Evolutionary conservation across 2,113 vertebrate genomes (phyloP), one percentile per base, ranked within the genome.

Genomic region (Psilopsiagon aurifrons): DNA sequence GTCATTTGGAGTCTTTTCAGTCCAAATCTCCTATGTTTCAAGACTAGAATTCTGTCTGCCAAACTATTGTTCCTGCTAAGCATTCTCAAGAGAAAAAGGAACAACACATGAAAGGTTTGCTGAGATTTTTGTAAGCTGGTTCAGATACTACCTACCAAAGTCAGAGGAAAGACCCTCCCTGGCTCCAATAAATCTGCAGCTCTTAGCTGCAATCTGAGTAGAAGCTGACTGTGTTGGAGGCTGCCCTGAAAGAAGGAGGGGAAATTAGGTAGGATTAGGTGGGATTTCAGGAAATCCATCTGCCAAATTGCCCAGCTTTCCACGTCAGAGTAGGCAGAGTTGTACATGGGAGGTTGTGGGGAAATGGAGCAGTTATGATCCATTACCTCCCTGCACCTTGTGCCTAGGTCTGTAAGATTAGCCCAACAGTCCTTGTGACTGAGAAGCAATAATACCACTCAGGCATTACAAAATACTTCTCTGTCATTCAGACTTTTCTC

Each of bases 271-370:
- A 44, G 55, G 13, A 35, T 51, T 52, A 62, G 19, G 28, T 64
- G 23, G 27, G 35, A 78, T 93, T 90, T 85, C 37, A 94, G 44
- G 37, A 91, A 68, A 82, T 39, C 28, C 41, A 54, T 2, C 2
- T 71, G 60, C 47, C 44, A 95, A 35, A 86, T 64, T 74, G 31
- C 54, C 52, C 37, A 74, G 39, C 1, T 0, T 57, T 76, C 18
- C 5, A 0, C 22, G 13, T 39, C 63, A 52, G 35, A 47, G 31
- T 10, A 67, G 51, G 71, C 49, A 63, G 3, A 52, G 14, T 19
- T 41, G 11, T 25, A 27, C 15, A 25, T 0, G 0, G 69, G 60
- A 74, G 29, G 43, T 4, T 70, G 69, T 0, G 0, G 39, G 11
- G 33, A 68, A 43, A 47, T 9, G 12, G 9, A 13, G 22, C 6